Percentiles rank a stretch among this genome's conserved stretches.
phyloP scores from a whole-genome alignment of 35 echinoderm and acorn worm genomes.

The Diadema setosum region DNA sequence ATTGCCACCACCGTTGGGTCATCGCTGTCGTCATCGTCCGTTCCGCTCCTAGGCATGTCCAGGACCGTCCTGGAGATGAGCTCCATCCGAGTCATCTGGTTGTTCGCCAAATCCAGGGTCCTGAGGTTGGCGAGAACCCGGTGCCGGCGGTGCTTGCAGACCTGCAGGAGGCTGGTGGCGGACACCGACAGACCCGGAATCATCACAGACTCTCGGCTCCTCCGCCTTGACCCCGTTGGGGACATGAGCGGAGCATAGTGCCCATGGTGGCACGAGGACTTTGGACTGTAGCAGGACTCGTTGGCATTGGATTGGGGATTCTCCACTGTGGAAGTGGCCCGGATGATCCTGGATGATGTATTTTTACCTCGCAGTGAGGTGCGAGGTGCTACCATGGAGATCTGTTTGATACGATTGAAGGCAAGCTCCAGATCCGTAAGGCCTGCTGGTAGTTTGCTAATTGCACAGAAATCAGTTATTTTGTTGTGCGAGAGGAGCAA shows the following conservation, averaged over 20 bases:
- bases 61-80: constrained; percentile 38
- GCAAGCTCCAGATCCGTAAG: constrained; percentile 77
- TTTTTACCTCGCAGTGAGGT: constrained; percentile 25
- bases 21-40: constrained; percentile 2
- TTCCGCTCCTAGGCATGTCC: neutral
- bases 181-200: neutral
- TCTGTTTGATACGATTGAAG: constrained; percentile 47
- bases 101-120: constrained; percentile 82
- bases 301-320: neutral
- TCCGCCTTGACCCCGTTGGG: neutral
- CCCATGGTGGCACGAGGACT: neutral
- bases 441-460: constrained; percentile 81
- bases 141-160: constrained; percentile 82
- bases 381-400: constrained; percentile 17
- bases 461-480: constrained; percentile 73
- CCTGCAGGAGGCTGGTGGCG: constrained; percentile 1
- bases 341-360: constrained; percentile 51
- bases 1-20: neutral
- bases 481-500: constrained; percentile 76
- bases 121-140: constrained; percentile 68
- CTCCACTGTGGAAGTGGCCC: constrained; percentile 18
- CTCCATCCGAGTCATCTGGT: constrained; percentile 46
- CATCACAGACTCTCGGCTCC: neutral
- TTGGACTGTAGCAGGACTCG: constrained; percentile 66
- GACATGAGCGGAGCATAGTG: neutral